Evolutionary conservation across 2,797 vertebrate genomes (phyloP).

Genomic region (Megalops cyprinoides): DNA sequence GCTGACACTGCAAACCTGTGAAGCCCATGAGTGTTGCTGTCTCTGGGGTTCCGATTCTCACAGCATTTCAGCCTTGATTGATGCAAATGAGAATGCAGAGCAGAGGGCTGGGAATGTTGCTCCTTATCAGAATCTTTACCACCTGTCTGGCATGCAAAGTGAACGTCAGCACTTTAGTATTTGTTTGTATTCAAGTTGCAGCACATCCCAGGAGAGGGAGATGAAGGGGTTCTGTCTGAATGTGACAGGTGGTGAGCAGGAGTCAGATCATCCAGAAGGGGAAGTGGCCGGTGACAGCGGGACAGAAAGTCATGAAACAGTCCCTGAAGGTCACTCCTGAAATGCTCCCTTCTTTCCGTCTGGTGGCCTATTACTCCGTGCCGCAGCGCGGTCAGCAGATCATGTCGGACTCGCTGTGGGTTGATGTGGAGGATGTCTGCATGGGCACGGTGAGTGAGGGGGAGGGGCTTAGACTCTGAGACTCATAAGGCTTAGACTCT

Average conservation of each 20-base stretch:
- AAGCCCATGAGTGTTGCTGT: too few species aligned
- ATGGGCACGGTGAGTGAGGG: constrained; percentile 65
- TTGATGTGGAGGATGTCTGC: constrained; percentile 73
- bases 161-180: too few species aligned
- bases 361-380: constrained; percentile 68
- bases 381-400: constrained; percentile 37
- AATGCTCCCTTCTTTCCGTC: constrained; percentile 74
- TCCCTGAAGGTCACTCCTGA: constrained; percentile 48
- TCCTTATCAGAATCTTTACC: too few species aligned
- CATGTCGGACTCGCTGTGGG: constrained; percentile 74
- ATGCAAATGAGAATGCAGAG: too few species aligned
- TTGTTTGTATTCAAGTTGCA: background rate
- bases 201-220: background rate
- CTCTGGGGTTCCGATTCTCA: too few species aligned
- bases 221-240: background rate
- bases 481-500: too few species aligned
- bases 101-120: too few species aligned
- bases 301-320: constrained; percentile 64
- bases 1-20: too few species aligned
- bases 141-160: too few species aligned
- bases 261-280: constrained; percentile 56
- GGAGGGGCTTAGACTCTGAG: background rate
- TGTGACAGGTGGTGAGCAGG: constrained; percentile 68
- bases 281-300: background rate
- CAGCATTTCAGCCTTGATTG: too few species aligned